Percentiles rank a stretch among this genome's conserved stretches.
Evolutionary conservation across 2,797 vertebrate species (phyloP).

Genomic region (Centroberyx gerrardi): DNA sequence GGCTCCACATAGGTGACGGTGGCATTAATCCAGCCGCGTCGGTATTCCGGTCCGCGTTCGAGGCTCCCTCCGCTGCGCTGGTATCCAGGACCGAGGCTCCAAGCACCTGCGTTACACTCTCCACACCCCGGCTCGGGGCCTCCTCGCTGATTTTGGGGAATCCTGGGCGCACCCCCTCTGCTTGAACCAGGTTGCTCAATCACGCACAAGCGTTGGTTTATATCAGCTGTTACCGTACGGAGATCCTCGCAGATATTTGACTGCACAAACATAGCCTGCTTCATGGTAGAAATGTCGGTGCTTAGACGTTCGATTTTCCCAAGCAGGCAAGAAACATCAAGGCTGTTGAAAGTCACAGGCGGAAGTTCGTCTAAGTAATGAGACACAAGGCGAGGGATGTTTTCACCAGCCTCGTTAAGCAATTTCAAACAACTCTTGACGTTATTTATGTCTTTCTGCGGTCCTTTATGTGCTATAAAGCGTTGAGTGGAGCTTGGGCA

Average conservation of each 20-base stretch:
- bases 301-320: neutral
- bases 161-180: no score
- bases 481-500: slow-evolving; percentile 15
- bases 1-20: neutral
- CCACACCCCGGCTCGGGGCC: no score
- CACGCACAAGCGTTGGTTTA: neutral
- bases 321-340: slow-evolving; percentile 19
- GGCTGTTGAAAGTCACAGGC: slow-evolving; percentile 12
- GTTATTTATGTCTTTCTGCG: slow-evolving; percentile 15
- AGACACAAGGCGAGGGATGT: slow-evolving; percentile 16
- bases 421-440: slow-evolving; percentile 17
- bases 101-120: no score
- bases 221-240: neutral
- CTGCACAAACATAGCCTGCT: neutral
- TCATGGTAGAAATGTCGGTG: neutral
- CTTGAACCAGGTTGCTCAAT: neutral
- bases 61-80: no score
- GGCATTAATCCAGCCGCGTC: neutral
- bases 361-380: slow-evolving; percentile 27
- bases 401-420: slow-evolving; percentile 25
- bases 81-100: no score
- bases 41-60: no score
- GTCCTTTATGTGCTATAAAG: slow-evolving; percentile 3
- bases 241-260: neutral
- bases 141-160: no score